phyloP scores from a whole-genome alignment of 2,113 vertebrate species.

The Zosterops borbonicus region DNA sequence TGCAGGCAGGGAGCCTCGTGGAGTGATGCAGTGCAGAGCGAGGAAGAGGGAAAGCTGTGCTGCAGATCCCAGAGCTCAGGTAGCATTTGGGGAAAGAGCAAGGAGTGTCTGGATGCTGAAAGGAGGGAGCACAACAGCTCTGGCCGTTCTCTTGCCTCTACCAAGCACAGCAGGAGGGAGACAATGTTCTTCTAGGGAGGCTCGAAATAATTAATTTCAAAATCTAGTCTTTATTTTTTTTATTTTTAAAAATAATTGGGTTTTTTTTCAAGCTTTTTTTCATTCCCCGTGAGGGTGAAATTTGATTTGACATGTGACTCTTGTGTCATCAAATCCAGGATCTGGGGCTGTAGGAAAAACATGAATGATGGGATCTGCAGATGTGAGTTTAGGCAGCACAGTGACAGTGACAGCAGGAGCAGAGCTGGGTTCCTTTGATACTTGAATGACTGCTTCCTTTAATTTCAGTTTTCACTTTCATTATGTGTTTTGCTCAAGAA shows the following conservation, averaged over 20 bases:
- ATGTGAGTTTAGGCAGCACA: not conserved
- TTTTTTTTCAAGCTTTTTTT: not conserved
- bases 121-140: not conserved
- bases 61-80: constrained; percentile 24
- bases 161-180: not conserved
- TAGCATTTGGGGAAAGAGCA: not conserved
- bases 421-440: not conserved
- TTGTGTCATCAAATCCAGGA: not conserved
- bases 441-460: not conserved
- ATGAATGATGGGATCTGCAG: not conserved
- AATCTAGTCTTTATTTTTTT: not conserved
- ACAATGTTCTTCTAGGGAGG: not conserved
- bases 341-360: not conserved
- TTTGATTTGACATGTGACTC: not conserved
- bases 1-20: not conserved
- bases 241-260: not conserved
- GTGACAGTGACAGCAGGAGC: not conserved
- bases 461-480: not conserved
- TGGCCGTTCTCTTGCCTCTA: not conserved
- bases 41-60: constrained; percentile 22
- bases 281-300: not conserved
- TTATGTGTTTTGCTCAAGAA: not conserved
- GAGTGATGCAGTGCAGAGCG: constrained; percentile 37
- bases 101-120: not conserved
- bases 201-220: not conserved